Percentiles rank a stretch among this genome's conserved stretches.
phyloP scores from a whole-genome alignment of 2,113 vertebrate genomes.

The Rissa tridactyla region DNA sequence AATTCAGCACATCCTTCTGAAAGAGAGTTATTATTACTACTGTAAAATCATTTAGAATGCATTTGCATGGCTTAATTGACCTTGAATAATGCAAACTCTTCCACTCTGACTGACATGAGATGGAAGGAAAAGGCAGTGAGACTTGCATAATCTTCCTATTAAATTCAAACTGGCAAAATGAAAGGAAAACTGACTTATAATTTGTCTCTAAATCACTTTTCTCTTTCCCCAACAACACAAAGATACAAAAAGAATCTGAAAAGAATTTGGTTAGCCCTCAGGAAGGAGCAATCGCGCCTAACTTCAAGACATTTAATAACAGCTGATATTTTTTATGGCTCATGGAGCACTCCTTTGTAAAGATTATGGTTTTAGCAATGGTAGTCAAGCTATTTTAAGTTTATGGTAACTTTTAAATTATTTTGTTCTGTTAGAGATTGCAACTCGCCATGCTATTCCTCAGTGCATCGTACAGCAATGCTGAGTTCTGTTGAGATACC shows the following conservation, averaged over 20 bases:
- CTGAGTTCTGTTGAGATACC: neutral
- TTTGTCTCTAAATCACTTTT: neutral
- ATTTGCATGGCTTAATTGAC: constrained; percentile 57
- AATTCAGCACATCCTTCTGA: neutral
- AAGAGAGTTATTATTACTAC: constrained; percentile 11
- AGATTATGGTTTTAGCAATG: neutral
- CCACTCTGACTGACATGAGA: neutral
- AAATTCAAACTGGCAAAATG: constrained; percentile 4
- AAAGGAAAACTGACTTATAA: constrained; percentile 1
- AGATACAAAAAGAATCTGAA: neutral
- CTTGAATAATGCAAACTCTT: constrained; percentile 50
- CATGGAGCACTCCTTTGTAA: neutral
- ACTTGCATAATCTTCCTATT: constrained; percentile 25
- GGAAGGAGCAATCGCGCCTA: neutral
- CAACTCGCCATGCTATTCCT: neutral
- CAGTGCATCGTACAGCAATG: neutral
- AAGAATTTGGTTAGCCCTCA: neutral
- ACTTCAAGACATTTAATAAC: neutral
- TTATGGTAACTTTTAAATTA: neutral
- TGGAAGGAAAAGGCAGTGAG: constrained; percentile 15
- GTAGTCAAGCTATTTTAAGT: neutral
- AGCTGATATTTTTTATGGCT: neutral
- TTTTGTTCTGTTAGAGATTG: neutral
- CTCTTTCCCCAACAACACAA: neutral
- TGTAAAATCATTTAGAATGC: constrained; percentile 50